Conservation (phyloP, 2,888 invertebrate genomes). For the Dorcus hopei region DNA sequence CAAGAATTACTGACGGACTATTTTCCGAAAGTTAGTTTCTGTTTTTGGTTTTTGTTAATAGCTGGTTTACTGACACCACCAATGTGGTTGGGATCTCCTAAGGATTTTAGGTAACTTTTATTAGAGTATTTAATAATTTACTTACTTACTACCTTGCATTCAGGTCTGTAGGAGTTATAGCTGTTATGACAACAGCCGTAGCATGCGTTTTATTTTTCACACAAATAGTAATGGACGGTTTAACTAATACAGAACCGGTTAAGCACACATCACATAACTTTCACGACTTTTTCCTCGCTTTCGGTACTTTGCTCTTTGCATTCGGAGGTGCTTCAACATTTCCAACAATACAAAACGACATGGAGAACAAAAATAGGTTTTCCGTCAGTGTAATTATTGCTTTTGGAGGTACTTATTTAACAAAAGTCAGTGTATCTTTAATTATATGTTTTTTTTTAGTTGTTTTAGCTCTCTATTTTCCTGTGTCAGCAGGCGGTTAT, state of each 20-base stretch:
- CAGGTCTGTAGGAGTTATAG: conserved; percentile 63
- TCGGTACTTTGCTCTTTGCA: conserved; percentile 68
- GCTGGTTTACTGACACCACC: conserved; percentile 59
- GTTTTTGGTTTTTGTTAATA: conserved; percentile 63
- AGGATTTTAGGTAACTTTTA: conserved; percentile 63
- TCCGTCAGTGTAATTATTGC: conserved; percentile 60
- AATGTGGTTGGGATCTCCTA: conserved; percentile 66
- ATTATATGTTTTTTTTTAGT: conserved; percentile 45
- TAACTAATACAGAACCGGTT: conserved; percentile 44
- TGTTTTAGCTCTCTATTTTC: conserved; percentile 56
- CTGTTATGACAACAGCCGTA: conserved; percentile 59
- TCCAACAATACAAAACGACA: conserved; percentile 77
- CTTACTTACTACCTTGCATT: conserved; percentile 20
- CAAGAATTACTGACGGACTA: conserved; percentile 55
- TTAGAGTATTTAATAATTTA: not conserved
- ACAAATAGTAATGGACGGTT: conserved; percentile 58
- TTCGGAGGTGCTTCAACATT: conserved; percentile 74
- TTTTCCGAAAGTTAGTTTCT: conserved; percentile 55
- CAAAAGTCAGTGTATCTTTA: not conserved
- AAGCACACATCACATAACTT: conserved; percentile 56
- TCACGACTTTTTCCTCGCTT: conserved; percentile 64
- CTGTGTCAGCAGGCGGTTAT: conserved; percentile 62
- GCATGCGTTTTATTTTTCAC: conserved; percentile 63
- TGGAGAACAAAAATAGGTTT: conserved; percentile 65
- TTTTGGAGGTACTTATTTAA: conserved; percentile 53